Base-by-base conservation (phyloP, 2,797 vertebrate species). In the Vireo griseus region DNA sequence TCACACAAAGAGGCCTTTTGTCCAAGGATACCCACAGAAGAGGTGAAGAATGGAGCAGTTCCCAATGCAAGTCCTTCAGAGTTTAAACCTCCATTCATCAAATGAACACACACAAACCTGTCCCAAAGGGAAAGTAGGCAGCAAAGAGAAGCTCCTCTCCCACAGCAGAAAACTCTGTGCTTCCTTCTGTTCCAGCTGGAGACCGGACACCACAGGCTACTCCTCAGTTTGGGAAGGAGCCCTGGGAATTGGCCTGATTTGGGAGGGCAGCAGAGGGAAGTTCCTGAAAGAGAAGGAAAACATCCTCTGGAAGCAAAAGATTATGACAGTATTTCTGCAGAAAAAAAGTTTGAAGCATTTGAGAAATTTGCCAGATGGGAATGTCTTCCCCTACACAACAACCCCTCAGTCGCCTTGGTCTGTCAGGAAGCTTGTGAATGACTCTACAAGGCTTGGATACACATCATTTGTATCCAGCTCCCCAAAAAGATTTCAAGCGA, bases 201-300 rank as follows among this genome's bases (percentile, higher is more conserved):
- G 29, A 13, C 4, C 0, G 0, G 26, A 78, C 58, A 18, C 16
- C 62, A 13, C 8, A 28, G 29, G 7, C 16, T 61, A 18, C 17
- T 74, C 6, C 24, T 78, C 8, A 2, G 4, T 52, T 62, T 2
- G 6, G 33, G 15, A 77, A 73, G 26, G 51, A 73, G 8, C 6
- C 12, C 6, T 44, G 9, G 16, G n/a, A 88, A 76, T 21, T 25
- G 10, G 15, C 5, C 22, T 66, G 11, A 44, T 69, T 18, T 81
- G 16, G 33, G 33, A 87, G 15, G 3, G 2, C 17, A 59, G 37
- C 31, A 69, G 13, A 44, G 6, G 19, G 13, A 63, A 72, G 2
- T 40, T 44, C 50, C 47, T 10, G 11, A 66, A 28, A 78, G 19
- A 69, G 28, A 55, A n/a, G 5, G 7, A 31, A n/a, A 45, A 58